These are phyloP conservation scores for Bicyclus anynana DNA, from an alignment of 1,140 invertebrate genomes.

Conservation along the genomic window DNA sequence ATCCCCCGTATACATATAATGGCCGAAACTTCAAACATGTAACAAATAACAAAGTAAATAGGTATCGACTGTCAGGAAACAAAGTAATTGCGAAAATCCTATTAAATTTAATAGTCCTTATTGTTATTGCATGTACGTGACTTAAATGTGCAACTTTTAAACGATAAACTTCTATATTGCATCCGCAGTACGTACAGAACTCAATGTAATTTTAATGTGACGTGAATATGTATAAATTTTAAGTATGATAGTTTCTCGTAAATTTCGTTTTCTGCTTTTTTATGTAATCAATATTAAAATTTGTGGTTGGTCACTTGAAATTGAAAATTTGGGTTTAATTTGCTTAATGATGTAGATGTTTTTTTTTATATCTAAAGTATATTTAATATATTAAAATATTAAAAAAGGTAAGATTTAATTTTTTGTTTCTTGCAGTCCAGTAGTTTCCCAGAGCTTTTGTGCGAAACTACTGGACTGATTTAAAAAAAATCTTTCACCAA, in stretches of 20 bases:
- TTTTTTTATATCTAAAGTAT: too few relatives aligned
- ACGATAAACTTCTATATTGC: not conserved
- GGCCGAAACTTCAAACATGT: not conserved
- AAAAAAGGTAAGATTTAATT: too few relatives aligned
- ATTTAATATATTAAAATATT: too few relatives aligned
- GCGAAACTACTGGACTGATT: too few relatives aligned
- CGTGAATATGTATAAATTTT: not conserved
- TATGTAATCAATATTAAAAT: too few relatives aligned
- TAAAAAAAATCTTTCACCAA: too few relatives aligned
- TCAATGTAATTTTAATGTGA: not conserved
- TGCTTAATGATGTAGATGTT: too few relatives aligned
- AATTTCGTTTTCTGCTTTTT: too few relatives aligned
- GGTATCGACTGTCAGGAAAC: not conserved
- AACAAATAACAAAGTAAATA: conserved; percentile 4
- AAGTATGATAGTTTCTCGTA: not conserved
- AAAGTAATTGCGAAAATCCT: conserved; percentile 1
- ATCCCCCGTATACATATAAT: not conserved
- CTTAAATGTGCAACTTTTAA: conserved; percentile 5
- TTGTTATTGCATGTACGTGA: conserved; percentile 3
- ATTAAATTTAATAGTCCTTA: conserved; percentile 4
- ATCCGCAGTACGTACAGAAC: not conserved
- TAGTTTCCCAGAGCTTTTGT: too few relatives aligned
- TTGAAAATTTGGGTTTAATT: too few relatives aligned
- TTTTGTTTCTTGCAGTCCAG: too few relatives aligned
- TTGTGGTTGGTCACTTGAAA: too few relatives aligned